Evolutionary conservation across 2,797 vertebrate species (phyloP), one percentile per base, ranked within the genome.

Genomic region (Molossus alvarezi): DNA sequence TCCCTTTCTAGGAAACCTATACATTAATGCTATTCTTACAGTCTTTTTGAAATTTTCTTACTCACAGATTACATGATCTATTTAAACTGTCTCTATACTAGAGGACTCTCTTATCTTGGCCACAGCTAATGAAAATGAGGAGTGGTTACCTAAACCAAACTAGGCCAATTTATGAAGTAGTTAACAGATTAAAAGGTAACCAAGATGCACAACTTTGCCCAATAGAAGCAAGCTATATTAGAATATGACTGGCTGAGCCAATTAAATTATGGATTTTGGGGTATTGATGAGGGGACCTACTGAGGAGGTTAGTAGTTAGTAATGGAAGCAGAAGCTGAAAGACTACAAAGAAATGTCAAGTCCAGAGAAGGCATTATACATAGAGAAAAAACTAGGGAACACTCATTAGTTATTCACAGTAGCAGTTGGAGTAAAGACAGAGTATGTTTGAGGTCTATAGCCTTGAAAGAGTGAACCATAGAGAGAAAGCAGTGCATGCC

Each of bases 21-120:
- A 69, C 25, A 58, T 41, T 21, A 85, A 57, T 75, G 23, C 2
- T 9, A 25, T 45, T 67, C 10, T 84, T 64, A 41, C 3, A 62
- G 20, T 71, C 37, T 86, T 82, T 58, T 69, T 67, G 45, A 81
- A 14, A 18, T 45, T 88, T 88, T 87, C 65, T 89, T 81, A 37
- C 2, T n/a, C 53, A 71, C 33, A 79, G 55, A 41, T 58, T 83
- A 5, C 27, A n/a, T 29, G 6, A 1, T 55, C 1, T 55, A 29
- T 6, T 0, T 57, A 21, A 41, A 23, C 37, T 62, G 6, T 48
- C 9, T 79, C 9, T 57, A 33, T n/a, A 75, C 5, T 51, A 91
- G 18, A 48, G 45, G n/a, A 79, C 33, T 67, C 8, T 88, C 13
- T 83, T 77, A 45, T 84, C 25, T 90, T 67, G 33, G 29, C 20